These are phyloP conservation scores for Cassiopea andromeda DNA, from an alignment of 30 jellyfish, hydroid and myxozoan genomes.

Conservation along the genomic window DNA sequence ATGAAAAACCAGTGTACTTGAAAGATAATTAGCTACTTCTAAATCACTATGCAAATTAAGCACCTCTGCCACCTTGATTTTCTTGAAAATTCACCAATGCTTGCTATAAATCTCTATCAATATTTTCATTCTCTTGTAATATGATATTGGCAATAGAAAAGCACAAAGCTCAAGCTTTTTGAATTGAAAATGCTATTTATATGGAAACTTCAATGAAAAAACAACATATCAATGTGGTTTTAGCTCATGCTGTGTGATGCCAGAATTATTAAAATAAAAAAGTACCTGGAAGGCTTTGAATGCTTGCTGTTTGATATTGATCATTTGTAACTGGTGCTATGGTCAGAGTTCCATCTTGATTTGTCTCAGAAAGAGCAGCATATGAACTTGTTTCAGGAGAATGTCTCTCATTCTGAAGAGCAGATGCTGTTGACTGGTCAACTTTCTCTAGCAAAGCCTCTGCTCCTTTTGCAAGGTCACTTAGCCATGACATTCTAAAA, in stretches of 20 bases:
- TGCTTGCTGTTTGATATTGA: not conserved
- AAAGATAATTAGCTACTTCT: too few relatives aligned
- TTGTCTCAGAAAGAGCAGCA: not conserved
- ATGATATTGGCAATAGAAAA: too few relatives aligned
- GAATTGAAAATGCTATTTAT: too few relatives aligned
- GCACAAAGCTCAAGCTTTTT: too few relatives aligned
- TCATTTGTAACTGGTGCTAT: not conserved
- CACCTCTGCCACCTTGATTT: too few relatives aligned
- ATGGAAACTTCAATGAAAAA: too few relatives aligned
- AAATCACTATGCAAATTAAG: too few relatives aligned
- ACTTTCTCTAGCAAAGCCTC: constrained; percentile 89
- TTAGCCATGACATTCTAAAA: constrained; percentile 93
- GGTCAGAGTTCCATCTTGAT: not conserved
- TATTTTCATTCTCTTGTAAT: too few relatives aligned
- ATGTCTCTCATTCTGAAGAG: constrained; percentile 67
- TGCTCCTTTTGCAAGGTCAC: constrained; percentile 94
- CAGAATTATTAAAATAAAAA: not conserved
- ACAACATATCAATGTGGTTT: too few relatives aligned
- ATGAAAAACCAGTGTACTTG: too few relatives aligned
- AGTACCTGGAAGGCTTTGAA: not conserved
- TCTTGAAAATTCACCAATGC: too few relatives aligned
- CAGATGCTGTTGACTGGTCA: constrained; percentile 95
- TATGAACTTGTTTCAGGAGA: not conserved
- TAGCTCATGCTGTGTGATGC: not conserved
- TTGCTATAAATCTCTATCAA: too few relatives aligned